Evolutionary conservation across 2,113 vertebrate species (phyloP).

Genomic region (Gopherus evgoodei): DNA sequence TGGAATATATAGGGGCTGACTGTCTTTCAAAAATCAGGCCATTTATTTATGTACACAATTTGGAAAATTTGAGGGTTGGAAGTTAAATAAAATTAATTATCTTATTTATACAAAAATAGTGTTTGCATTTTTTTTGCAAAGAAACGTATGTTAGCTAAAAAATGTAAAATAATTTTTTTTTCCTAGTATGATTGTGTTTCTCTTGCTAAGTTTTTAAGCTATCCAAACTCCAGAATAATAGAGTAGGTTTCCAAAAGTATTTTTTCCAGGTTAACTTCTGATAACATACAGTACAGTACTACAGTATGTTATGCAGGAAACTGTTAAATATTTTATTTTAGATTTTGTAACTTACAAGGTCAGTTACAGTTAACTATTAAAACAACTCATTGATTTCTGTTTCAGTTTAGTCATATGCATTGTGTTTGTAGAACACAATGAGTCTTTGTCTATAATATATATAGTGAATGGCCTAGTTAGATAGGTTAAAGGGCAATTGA

Average conservation of each 20-base stretch:
- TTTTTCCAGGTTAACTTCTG: slow-evolving; percentile 6
- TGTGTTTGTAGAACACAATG: rapidly evolving
- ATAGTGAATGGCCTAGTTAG: neutral
- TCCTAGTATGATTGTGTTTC: neutral
- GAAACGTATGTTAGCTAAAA: neutral
- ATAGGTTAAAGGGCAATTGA: neutral
- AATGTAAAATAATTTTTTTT: neutral
- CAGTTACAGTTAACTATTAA: neutral
- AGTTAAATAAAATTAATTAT: neutral
- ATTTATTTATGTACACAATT: neutral
- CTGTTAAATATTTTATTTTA: neutral
- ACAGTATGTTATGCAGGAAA: neutral
- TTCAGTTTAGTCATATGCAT: neutral
- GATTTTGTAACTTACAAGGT: neutral
- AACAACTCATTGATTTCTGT: neutral
- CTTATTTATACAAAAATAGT: neutral
- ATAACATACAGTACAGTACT: neutral
- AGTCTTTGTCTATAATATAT: neutral
- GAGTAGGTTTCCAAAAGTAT: neutral
- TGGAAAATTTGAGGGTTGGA: neutral
- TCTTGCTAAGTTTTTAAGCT: neutral
- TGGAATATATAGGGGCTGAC: neutral
- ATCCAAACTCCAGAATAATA: neutral
- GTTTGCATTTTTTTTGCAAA: neutral
- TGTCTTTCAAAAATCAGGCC: neutral